A percentile compares a stretch with the other conserved stretches of the same genome.
Evolutionary conservation across 2,888 invertebrate genomes (phyloP).

Genomic region (Oscheius onirici): DNA sequence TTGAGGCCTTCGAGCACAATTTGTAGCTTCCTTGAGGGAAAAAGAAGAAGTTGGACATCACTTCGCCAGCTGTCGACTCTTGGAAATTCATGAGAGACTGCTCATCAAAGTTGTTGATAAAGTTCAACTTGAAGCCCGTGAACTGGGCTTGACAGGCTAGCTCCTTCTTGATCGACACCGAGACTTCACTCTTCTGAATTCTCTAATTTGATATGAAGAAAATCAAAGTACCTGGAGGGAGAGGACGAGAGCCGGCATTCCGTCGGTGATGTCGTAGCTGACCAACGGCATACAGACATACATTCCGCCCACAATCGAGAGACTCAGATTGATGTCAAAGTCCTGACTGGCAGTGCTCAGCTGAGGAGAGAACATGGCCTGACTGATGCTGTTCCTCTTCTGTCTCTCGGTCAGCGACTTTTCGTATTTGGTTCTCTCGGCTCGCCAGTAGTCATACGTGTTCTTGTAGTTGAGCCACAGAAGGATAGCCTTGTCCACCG

Average conservation of each 20-base stretch:
- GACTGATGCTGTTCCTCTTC: conserved; percentile 24
- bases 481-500: conserved; percentile 95
- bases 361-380: conserved; percentile 31
- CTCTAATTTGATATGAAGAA: neutral
- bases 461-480: conserved; percentile 99
- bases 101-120: conserved; percentile 85
- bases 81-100: conserved; percentile 40
- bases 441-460: conserved; percentile 98
- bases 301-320: conserved; percentile 68
- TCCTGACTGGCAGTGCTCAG: conserved; percentile 35
- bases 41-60: conserved; percentile 79
- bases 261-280: conserved; percentile 53
- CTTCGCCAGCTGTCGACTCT: conserved; percentile 46
- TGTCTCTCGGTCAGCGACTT: conserved; percentile 4
- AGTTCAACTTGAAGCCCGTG: conserved; percentile 87
- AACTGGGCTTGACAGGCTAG: conserved; percentile 86
- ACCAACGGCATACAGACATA: conserved; percentile 70
- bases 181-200: conserved; percentile 78
- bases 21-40: conserved; percentile 99
- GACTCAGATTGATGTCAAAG: conserved; percentile 63
- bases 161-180: conserved; percentile 80
- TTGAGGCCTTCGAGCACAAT: conserved; percentile 80
- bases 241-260: conserved; percentile 83
- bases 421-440: conserved; percentile 76
- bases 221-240: conserved; percentile 80